phyloP scores from a whole-genome alignment of 2,113 vertebrate genomes.

The Periophthalmodon schlosseri region DNA sequence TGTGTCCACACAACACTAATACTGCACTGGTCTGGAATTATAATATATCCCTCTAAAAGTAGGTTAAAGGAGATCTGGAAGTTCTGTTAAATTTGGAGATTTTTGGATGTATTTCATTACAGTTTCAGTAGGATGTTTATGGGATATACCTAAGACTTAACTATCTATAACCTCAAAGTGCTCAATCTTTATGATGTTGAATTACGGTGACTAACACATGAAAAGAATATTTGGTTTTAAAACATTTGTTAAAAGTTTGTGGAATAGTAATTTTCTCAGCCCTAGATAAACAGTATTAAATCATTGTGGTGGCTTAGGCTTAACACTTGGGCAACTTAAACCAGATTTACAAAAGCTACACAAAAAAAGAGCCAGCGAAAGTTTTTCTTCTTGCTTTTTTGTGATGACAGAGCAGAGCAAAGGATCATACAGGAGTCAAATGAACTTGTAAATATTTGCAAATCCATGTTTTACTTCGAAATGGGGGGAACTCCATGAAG shows the following conservation, averaged over 20 bases:
- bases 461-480: neutral
- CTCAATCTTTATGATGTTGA: neutral
- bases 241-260: neutral
- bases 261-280: neutral
- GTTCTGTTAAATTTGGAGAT: neutral
- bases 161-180: neutral
- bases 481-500: neutral
- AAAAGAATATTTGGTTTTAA: neutral
- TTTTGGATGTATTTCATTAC: neutral
- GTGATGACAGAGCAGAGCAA: neutral
- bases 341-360: neutral
- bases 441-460: neutral
- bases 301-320: neutral
- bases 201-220: neutral
- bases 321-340: neutral
- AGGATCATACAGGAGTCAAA: neutral
- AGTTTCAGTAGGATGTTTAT: neutral
- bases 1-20: neutral
- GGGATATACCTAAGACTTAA: neutral
- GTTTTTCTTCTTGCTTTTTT: neutral
- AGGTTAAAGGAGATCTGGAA: neutral
- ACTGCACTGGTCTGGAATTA: neutral
- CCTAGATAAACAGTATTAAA: neutral
- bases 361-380: neutral
- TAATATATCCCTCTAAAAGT: neutral